phyloP scores from a whole-genome alignment of 2,888 invertebrate species.

The Polylopha cassiicola region DNA sequence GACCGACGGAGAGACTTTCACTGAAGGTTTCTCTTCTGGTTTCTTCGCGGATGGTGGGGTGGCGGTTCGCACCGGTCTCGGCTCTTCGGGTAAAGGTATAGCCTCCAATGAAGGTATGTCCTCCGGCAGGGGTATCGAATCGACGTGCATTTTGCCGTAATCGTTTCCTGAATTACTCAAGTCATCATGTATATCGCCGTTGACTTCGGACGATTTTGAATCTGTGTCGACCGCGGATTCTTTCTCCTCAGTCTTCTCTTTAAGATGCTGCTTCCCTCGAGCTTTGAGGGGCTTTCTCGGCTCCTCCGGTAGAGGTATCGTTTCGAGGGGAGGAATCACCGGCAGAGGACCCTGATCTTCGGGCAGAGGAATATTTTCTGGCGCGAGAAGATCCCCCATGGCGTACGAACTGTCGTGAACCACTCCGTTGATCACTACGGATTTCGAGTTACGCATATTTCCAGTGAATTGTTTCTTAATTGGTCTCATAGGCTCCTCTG shows the following conservation, averaged over 20 bases:
- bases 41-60: slow-evolving; percentile 22
- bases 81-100: slow-evolving; percentile 26
- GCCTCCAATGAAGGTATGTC: slow-evolving; percentile 19
- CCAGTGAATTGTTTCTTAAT: slow-evolving; percentile 15
- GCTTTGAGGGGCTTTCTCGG: slow-evolving; percentile 44
- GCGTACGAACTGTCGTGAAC: slow-evolving; percentile 17
- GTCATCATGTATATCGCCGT: slow-evolving; percentile 9
- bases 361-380: slow-evolving; percentile 60
- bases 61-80: slow-evolving; percentile 31
- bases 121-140: slow-evolving; percentile 41
- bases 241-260: slow-evolving; percentile 14
- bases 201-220: slow-evolving; percentile 18
- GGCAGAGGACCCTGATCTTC: slow-evolving; percentile 55
- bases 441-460: slow-evolving; percentile 15
- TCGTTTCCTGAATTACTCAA: slow-evolving; percentile 18
- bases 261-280: slow-evolving; percentile 10
- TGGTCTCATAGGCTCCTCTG: slow-evolving; percentile 16
- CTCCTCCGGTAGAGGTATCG: slow-evolving; percentile 62
- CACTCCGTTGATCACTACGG: slow-evolving; percentile 16
- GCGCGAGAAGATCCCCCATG: slow-evolving; percentile 62
- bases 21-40: slow-evolving; percentile 32
- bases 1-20: slow-evolving; percentile 46
- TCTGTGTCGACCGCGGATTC: slow-evolving; percentile 13
- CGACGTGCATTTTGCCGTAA: slow-evolving; percentile 29
- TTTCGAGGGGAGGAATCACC: slow-evolving; percentile 51